Evolutionary conservation across 1,140 invertebrate species (phyloP).

Genomic region (Aphelinus atriplicis): DNA sequence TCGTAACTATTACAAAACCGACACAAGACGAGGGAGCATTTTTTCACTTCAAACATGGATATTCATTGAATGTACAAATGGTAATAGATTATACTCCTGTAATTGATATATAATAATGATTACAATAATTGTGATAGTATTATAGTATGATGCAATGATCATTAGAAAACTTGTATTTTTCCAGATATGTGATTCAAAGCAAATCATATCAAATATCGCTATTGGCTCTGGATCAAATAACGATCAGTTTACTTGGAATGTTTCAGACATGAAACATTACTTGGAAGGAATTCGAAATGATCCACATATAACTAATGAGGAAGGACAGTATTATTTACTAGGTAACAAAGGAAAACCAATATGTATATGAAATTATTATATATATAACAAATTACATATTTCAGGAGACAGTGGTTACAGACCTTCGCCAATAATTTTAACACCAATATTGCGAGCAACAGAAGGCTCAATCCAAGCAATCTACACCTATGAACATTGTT

Average conservation of each 20-base stretch:
- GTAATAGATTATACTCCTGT: neutral
- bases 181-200: neutral
- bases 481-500: neutral
- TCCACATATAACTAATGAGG: neutral
- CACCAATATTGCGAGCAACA: neutral
- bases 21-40: neutral
- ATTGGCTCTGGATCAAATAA: neutral
- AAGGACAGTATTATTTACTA: neutral
- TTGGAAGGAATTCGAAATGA: neutral
- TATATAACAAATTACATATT: too few species aligned
- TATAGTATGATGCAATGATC: too few species aligned
- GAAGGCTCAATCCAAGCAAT: neutral
- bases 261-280: too few species aligned
- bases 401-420: too few species aligned
- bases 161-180: neutral
- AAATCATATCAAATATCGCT: neutral
- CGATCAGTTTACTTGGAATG: neutral
- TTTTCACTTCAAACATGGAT: too few species aligned
- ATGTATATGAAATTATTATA: too few species aligned
- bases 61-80: too few species aligned
- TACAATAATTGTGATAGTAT: too few species aligned
- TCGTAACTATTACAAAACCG: neutral
- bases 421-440: neutral
- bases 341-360: too few species aligned
- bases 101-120: neutral